Conservation (phyloP, 2,797 vertebrate genomes). For the Sebastes iracundus region DNA sequence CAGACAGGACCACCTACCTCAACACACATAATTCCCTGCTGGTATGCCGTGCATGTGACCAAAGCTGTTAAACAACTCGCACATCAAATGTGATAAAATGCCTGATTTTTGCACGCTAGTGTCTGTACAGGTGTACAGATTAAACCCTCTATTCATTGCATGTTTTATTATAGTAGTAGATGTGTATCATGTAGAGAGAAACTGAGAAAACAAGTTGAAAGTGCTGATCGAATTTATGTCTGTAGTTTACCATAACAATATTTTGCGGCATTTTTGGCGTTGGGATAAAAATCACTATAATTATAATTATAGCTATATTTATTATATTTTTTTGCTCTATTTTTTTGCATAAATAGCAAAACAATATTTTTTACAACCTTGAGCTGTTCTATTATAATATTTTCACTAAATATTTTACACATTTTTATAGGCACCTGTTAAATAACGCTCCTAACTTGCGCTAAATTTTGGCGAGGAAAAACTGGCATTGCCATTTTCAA, state of each 20-base stretch:
- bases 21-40: slow-evolving; percentile 65
- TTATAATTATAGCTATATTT: neutral
- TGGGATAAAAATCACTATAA: neutral
- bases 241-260: neutral
- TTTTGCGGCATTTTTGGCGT: neutral
- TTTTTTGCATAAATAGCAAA: neutral
- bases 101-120: slow-evolving; percentile 6
- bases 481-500: too few relatives aligned
- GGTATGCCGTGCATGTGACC: slow-evolving; percentile 74
- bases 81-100: slow-evolving; percentile 22
- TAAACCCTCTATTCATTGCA: neutral
- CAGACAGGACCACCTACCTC: slow-evolving; percentile 77
- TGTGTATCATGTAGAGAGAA: neutral
- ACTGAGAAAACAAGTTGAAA: neutral
- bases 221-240: neutral
- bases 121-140: slow-evolving; percentile 21
- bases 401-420: neutral
- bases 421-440: neutral
- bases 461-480: too few relatives aligned
- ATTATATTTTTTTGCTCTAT: neutral
- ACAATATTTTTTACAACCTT: neutral
- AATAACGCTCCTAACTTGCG: too few relatives aligned
- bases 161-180: neutral
- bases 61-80: slow-evolving; percentile 44
- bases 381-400: neutral